phyloP scores from a whole-genome alignment of 2,797 vertebrate species.

The Ispidina picta region DNA sequence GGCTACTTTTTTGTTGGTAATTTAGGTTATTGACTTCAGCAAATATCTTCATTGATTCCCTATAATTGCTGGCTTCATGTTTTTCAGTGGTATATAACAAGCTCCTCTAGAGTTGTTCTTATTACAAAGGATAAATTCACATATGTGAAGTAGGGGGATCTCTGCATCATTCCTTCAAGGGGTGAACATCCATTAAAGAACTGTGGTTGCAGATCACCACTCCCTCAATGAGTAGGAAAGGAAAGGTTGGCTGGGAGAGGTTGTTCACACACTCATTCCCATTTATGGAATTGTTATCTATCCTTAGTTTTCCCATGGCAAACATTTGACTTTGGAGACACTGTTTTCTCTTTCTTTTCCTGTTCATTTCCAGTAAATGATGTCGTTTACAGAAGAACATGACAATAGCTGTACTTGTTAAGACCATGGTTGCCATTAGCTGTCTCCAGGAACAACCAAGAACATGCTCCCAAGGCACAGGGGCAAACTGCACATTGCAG shows the following conservation, averaged over 20 bases:
- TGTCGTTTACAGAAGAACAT: neutral
- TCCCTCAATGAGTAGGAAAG: neutral
- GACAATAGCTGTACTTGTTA: neutral
- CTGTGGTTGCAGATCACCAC: neutral
- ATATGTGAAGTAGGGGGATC: neutral
- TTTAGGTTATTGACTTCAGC: slow-evolving; percentile 26
- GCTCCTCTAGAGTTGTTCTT: neutral
- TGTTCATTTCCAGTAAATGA: neutral
- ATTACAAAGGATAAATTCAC: neutral
- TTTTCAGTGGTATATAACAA: slow-evolving; percentile 28
- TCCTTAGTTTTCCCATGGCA: neutral
- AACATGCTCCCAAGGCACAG: neutral
- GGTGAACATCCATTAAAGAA: neutral
- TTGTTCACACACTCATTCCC: neutral
- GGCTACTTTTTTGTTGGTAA: neutral
- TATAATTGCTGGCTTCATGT: neutral
- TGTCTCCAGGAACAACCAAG: neutral
- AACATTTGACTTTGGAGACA: neutral
- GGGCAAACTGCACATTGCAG: neutral
- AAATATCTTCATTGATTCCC: slow-evolving; percentile 38
- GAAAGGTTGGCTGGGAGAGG: neutral
- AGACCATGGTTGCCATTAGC: neutral
- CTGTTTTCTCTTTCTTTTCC: neutral
- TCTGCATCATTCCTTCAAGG: neutral
- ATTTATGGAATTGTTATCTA: neutral